Evolutionary conservation across 1,140 invertebrate genomes (phyloP), one percentile per base, ranked within the genome.

Genomic region (Drosophila ambigua): DNA sequence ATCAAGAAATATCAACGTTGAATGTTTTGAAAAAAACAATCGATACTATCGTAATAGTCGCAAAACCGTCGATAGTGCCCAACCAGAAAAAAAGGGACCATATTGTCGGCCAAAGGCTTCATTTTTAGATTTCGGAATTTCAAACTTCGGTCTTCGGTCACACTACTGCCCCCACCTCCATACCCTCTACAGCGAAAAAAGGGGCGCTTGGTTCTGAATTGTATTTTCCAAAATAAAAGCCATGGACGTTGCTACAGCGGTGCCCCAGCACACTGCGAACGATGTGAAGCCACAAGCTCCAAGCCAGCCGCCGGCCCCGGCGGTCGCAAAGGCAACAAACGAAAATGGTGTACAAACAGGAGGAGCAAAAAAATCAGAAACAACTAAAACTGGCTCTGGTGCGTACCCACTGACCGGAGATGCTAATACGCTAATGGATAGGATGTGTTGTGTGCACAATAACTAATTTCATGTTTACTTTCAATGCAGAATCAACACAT

Each of bases 301-400:
- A 26, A 57, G 57, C 55, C 69, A 67, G 49, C 73, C 59, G 62
- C 78, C 75, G 68, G 74, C 71, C 59, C 74, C 72, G 74, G 46
- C 51, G 39, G n/a, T 20, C 26, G 69, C 71, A 53, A 68, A 67
- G 35, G 43, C 67, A 63, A 61, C 72, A 76, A 88, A 72, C 46
- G 82, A 87, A 87, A 87, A 87, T 87, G 82, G 82, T 87, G 79
- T 87, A 82, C 83, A 88, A 87, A 82, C 83, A 81, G 69, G 63
- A 75, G 61, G 31, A 81, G 66, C 66, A 76, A 87, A 72, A 87
- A 87, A 85, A 74, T 74, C 71, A 48, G 82, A 85, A 66, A 63
- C 62, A 66, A 63, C 62, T 35, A 43, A 51, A 48, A 61, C 43
- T 15, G 41, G 57, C 39, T 65, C 67, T 49, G 80, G 80, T 84